Percentiles rank a stretch among this genome's conserved stretches.
These are phyloP conservation scores for Hipparchia semele DNA, from an alignment of 2,888 invertebrate genomes.

Conservation along the genomic window DNA sequence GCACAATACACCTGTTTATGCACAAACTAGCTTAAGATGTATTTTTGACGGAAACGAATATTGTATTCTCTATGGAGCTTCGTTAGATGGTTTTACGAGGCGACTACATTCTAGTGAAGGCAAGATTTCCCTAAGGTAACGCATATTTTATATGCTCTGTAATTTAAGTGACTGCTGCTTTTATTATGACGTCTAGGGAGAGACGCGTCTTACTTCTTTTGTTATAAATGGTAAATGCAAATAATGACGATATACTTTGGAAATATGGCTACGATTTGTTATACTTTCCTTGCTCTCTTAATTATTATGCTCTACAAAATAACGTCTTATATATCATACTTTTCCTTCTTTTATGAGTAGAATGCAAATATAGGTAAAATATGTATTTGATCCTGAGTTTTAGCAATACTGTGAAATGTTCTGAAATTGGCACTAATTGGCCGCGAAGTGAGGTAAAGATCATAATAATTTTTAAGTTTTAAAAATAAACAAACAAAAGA, in stretches of 20 bases:
- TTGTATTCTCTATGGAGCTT: slow-evolving; percentile 57
- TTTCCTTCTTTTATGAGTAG: too few species aligned
- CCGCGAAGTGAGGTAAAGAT: too few species aligned
- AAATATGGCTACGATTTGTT: background rate
- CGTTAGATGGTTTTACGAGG: slow-evolving; percentile 68
- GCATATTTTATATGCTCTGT: slow-evolving; percentile 73
- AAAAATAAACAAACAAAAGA: too few species aligned
- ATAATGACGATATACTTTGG: background rate
- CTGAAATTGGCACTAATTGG: too few species aligned
- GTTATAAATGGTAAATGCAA: slow-evolving; percentile 6
- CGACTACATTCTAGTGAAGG: slow-evolving; percentile 60
- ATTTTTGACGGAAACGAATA: slow-evolving; percentile 45
- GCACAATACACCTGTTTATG: slow-evolving; percentile 24
- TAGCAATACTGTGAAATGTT: too few species aligned
- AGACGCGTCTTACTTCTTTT: slow-evolving; percentile 10
- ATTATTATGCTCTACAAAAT: background rate
- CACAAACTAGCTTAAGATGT: slow-evolving; percentile 35
- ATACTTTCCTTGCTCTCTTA: background rate
- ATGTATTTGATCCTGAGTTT: too few species aligned
- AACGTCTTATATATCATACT: too few species aligned
- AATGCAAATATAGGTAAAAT: too few species aligned
- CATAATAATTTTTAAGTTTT: too few species aligned
- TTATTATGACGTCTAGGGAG: slow-evolving; percentile 25
- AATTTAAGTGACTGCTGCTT: slow-evolving; percentile 62
- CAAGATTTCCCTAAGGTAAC: slow-evolving; percentile 76